Percentiles rank a stretch among this genome's conserved stretches.
phyloP scores from a whole-genome alignment of 1,140 invertebrate genomes.

The Glomeris maerens region DNA sequence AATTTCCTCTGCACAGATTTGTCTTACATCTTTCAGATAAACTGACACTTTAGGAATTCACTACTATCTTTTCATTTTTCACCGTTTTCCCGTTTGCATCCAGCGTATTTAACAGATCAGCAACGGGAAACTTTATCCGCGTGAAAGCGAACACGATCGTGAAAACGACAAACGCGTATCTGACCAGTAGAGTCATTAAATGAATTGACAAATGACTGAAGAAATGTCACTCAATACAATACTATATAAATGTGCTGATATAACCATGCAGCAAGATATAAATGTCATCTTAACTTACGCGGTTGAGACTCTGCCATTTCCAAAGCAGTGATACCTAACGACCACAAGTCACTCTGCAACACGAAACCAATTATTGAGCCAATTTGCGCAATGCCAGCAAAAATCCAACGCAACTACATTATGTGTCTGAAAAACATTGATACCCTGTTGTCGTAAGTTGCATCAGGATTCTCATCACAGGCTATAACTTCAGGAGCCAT shows the following conservation, averaged over 20 bases:
- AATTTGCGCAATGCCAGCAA: background rate
- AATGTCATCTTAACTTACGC: conserved; percentile 73
- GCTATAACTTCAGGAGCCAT: conserved; percentile 85
- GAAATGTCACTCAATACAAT: conserved; percentile 1
- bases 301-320: conserved; percentile 99
- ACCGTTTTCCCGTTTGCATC: too few species aligned
- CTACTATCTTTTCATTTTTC: too few species aligned
- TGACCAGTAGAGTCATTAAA: background rate
- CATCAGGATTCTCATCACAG: conserved; percentile 99
- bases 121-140: too few species aligned
- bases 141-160: too few species aligned
- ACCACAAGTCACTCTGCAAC: conserved; percentile 82
- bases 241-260: conserved; percentile 2
- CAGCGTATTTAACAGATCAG: too few species aligned
- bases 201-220: conserved; percentile 8
- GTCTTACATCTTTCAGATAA: too few species aligned
- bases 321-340: conserved; percentile 91
- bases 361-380: conserved; percentile 3
- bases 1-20: too few species aligned
- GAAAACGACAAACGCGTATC: too few species aligned
- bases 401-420: conserved; percentile 4
- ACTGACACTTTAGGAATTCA: too few species aligned
- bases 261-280: background rate
- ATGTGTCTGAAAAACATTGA: conserved; percentile 2
- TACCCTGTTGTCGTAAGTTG: conserved; percentile 92